Percentiles rank a stretch among this genome's conserved stretches.
These are phyloP conservation scores for Chamaea fasciata DNA, from an alignment of 2,113 vertebrate genomes.

Conservation along the genomic window DNA sequence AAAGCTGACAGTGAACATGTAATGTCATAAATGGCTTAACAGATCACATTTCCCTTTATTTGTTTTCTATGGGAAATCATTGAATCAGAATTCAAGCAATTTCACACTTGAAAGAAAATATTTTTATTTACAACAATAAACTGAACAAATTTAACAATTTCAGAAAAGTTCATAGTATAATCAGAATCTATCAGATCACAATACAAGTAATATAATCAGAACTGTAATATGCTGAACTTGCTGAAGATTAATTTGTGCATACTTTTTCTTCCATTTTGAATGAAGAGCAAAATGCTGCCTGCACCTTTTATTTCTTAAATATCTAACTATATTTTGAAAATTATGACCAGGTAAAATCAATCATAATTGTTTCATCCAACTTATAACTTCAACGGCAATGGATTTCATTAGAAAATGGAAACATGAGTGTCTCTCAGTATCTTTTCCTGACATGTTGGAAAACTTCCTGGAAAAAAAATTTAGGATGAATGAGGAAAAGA, in stretches of 20 bases:
- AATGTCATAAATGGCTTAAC: not conserved
- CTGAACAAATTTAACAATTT: not conserved
- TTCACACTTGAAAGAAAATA: not conserved
- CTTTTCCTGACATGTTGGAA: not conserved
- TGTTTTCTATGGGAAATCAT: not conserved
- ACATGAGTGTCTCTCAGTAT: not conserved
- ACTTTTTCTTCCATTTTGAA: not conserved
- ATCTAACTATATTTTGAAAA: not conserved
- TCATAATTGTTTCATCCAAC: not conserved
- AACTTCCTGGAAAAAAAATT: not conserved
- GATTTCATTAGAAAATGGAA: not conserved
- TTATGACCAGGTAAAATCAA: not conserved
- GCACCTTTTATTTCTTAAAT: not conserved
- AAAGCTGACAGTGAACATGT: not conserved
- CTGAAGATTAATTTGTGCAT: not conserved
- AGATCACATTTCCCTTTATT: not conserved
- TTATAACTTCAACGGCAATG: not conserved
- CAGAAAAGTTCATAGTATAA: not conserved
- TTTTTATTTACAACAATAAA: not conserved
- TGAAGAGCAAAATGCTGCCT: not conserved
- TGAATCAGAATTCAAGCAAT: not conserved
- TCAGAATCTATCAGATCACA: not conserved
- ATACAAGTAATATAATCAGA: not conserved
- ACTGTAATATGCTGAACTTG: not conserved
- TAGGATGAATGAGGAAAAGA: not conserved